These are phyloP conservation scores for Microtus pennsylvanicus DNA, from an alignment of 2,113 vertebrate species.

Conservation along the genomic window DNA sequence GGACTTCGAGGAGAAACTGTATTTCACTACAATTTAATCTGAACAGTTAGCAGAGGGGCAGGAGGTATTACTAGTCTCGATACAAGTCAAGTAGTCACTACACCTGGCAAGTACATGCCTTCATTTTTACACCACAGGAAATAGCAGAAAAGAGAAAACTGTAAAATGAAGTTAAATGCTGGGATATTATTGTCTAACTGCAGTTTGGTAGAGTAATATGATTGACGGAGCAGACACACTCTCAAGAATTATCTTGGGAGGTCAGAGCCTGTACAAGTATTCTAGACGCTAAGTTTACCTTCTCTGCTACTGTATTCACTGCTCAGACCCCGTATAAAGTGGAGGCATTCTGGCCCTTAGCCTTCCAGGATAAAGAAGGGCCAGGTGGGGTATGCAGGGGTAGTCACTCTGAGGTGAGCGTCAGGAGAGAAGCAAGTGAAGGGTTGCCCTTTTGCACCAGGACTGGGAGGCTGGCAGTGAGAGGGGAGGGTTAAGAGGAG, in stretches of 20 bases:
- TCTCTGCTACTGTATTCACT: not conserved
- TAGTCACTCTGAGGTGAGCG: not conserved
- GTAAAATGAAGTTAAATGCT: not conserved
- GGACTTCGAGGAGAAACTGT: slow-evolving; percentile 23
- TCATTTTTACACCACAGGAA: slow-evolving; percentile 1
- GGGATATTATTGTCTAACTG: not conserved
- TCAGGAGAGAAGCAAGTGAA: not conserved
- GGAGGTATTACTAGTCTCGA: not conserved
- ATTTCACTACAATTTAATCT: slow-evolving; percentile 24
- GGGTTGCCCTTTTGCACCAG: not conserved
- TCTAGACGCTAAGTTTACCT: not conserved
- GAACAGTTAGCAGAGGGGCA: slow-evolving; percentile 3
- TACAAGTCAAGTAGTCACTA: slow-evolving; percentile 20
- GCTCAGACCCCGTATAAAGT: not conserved
- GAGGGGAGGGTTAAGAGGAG: not conserved
- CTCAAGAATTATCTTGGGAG: slow-evolving; percentile 11
- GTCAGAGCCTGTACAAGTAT: not conserved
- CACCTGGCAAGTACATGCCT: not conserved
- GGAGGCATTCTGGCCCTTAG: not conserved
- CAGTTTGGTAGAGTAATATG: not conserved
- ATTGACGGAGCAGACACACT: not conserved
- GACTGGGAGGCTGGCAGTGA: not conserved
- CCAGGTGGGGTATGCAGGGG: not conserved
- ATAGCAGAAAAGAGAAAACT: not conserved
- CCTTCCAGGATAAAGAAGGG: not conserved